A percentile compares a stretch with the other conserved stretches of the same genome.
These are phyloP conservation scores for Brachypodius melanocephalos DNA, from an alignment of 2,113 vertebrate genomes.

Conservation along the genomic window DNA sequence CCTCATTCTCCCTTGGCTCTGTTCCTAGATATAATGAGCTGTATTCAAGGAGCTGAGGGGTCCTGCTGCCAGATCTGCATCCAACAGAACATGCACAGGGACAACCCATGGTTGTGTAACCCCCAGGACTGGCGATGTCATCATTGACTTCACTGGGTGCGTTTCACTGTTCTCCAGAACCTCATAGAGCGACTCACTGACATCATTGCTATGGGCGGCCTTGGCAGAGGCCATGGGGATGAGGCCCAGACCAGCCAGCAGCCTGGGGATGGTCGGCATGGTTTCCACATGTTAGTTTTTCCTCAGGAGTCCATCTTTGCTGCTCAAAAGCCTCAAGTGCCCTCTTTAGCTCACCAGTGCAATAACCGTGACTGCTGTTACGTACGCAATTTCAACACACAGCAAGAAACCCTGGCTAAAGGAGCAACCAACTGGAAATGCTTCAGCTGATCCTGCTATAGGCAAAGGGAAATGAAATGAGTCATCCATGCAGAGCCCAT, in stretches of 20 bases:
- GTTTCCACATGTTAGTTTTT: slow-evolving; percentile 27
- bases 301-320: background rate
- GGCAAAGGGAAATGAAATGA: background rate
- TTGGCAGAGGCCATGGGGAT: slow-evolving; percentile 23
- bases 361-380: background rate
- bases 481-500: background rate
- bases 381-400: background rate
- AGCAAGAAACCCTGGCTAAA: background rate
- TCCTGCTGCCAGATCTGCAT: slow-evolving; percentile 24
- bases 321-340: slow-evolving; percentile 24
- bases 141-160: background rate
- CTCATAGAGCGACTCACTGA: slow-evolving; percentile 1
- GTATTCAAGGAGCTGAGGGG: background rate
- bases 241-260: background rate
- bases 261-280: background rate
- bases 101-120: background rate
- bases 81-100: background rate
- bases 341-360: slow-evolving; percentile 15
- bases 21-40: slow-evolving; percentile 8
- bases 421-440: background rate
- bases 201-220: background rate
- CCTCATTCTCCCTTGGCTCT: slow-evolving; percentile 15
- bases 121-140: slow-evolving; percentile 8
- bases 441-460: background rate
- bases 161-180: slow-evolving; percentile 49